A percentile compares a stretch with the other conserved stretches of the same genome.
Conservation (phyloP, 2,113 vertebrate genomes). For the Pteruthius melanotis region DNA sequence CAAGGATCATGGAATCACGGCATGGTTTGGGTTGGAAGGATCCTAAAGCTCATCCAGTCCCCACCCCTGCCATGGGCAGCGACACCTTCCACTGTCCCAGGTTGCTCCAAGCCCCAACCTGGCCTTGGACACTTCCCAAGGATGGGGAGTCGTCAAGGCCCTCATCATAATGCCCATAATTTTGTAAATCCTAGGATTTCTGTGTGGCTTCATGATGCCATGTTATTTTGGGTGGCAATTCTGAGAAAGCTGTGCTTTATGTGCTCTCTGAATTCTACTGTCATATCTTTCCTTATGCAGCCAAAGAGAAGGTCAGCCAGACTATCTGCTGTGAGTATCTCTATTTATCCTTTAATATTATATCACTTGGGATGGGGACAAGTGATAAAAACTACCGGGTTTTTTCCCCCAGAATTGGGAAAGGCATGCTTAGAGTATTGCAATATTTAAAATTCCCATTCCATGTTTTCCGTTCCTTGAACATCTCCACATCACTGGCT, state of each 20-base stretch:
- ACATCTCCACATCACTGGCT: background rate
- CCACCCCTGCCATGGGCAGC: background rate
- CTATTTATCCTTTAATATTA: background rate
- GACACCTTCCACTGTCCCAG: background rate
- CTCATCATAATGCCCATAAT: fast-evolving
- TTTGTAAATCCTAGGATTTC: background rate
- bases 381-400: fast-evolving
- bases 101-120: background rate
- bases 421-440: background rate
- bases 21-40: background rate
- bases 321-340: conserved; percentile 88
- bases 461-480: fast-evolving
- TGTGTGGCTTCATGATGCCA: fast-evolving
- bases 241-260: background rate
- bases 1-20: background rate
- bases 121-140: background rate
- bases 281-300: conserved; percentile 70
- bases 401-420: fast-evolving
- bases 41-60: background rate
- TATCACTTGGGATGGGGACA: background rate
- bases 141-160: background rate
- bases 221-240: background rate
- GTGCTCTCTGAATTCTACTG: background rate
- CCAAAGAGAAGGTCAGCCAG: conserved; percentile 93
- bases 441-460: background rate